Base-by-base conservation (phyloP, 35 echinoderm and acorn worm species). In the Diadema setosum region DNA sequence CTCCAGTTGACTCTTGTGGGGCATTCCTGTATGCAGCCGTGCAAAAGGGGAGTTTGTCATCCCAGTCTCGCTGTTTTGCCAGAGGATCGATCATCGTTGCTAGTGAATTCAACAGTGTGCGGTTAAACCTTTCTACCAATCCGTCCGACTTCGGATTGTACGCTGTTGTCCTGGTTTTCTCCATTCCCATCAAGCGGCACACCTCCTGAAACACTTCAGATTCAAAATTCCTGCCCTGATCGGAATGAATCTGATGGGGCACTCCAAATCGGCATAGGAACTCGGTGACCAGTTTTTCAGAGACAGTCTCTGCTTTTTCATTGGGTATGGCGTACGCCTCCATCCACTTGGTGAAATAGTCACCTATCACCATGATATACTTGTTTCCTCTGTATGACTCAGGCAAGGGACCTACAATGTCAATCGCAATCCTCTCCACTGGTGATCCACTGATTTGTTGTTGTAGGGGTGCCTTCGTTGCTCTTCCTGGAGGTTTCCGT, bases 381-480 rank as follows among this genome's bases (percentile, higher is more conserved):
- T 60, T 59, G 14, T 95, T 95, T 0, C 93, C 89, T 31, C 33
- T 40, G 1, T 80, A 32, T 0, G 94, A 84, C 48, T 27, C 4
- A 3, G 85, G 84, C 15, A 96, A 42, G 0, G 94, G 94, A 18
- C 94, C 89, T 3, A 96, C 39, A 1, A 96, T 87, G 76, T 96
- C 81, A 17, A 96, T 63, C 2, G 89, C 94, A 35, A 96, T 74
- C 33, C 94, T 82, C 56, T 96, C 94, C 85, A 96, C 67, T 1
- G 89, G 65, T 0, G 41, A 46, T 4, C 85, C 84, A 76, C 70
- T 76, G 21, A 39, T 6, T 76, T 17, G 36, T 76, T 76, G 67
- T 81, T 96, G 35, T 39, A 91, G 50, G 16, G 78, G 84, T 9
- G 85, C 89, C 65, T 49, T 84, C 46, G 46, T 49, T 5, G 18